Conservation (phyloP, 2,113 vertebrate species). For the Fukomys damarensis region DNA sequence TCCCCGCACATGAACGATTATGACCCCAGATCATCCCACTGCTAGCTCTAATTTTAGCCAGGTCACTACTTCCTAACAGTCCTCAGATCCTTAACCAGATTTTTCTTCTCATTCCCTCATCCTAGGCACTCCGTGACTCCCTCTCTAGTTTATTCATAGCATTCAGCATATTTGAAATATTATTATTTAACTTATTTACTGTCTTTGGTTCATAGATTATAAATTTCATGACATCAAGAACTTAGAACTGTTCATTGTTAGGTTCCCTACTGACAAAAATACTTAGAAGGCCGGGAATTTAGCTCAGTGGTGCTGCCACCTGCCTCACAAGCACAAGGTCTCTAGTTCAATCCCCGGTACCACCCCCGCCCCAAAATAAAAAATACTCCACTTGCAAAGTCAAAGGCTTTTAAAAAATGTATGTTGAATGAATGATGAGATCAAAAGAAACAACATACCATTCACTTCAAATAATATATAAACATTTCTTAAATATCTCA, state of each 20-base stretch:
- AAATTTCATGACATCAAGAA: constrained; percentile 14
- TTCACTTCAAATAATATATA: constrained; percentile 40
- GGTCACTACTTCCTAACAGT: not conserved
- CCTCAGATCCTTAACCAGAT: not conserved
- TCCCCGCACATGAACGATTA: not conserved
- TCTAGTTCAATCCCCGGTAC: too few relatives aligned
- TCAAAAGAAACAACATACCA: constrained; percentile 27
- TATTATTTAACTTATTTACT: not conserved
- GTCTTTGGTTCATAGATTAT: not conserved
- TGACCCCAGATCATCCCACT: not conserved
- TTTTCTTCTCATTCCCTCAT: not conserved
- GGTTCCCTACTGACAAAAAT: not conserved
- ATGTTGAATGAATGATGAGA: not conserved
- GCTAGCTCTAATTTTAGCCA: not conserved
- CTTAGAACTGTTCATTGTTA: not conserved
- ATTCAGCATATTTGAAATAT: constrained; percentile 29
- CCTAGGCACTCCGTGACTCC: not conserved
- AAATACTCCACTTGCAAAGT: not conserved
- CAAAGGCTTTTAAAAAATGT: not conserved
- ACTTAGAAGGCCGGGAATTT: too few relatives aligned
- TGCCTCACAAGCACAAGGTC: too few relatives aligned
- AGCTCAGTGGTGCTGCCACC: too few relatives aligned
- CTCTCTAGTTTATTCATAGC: not conserved
- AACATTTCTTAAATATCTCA: constrained; percentile 14
- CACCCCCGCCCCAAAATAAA: too few relatives aligned